phyloP scores from a whole-genome alignment of 2,797 vertebrate species.

The Varecia variegata region DNA sequence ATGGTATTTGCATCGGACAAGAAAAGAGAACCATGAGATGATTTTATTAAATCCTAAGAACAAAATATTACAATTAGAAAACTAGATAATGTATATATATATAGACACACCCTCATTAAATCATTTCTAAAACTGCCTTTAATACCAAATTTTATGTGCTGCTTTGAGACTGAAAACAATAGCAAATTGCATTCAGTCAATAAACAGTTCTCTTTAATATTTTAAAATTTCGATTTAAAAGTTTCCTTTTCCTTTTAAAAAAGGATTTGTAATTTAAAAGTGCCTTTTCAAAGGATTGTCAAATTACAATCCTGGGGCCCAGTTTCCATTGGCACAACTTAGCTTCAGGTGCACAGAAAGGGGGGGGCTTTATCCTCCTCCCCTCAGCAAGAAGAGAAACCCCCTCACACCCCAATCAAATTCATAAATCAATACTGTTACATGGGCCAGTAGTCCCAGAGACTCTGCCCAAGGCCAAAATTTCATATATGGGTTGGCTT shows the following conservation, averaged over 20 bases:
- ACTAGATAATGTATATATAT: not conserved
- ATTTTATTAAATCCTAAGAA: slow-evolving; percentile 66
- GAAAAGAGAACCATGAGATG: slow-evolving; percentile 31
- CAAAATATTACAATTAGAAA: slow-evolving; percentile 52
- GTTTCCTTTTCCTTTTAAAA: slow-evolving; percentile 45
- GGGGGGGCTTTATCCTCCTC: not conserved
- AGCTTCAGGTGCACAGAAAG: slow-evolving; percentile 64
- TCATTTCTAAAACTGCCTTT: slow-evolving; percentile 66
- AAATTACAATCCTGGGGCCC: slow-evolving; percentile 49
- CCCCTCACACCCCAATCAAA: slow-evolving; percentile 22
- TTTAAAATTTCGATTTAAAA: slow-evolving; percentile 54
- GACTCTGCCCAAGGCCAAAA: slow-evolving; percentile 49
- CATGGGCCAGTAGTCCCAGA: slow-evolving; percentile 6
- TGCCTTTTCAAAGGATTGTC: slow-evolving; percentile 72
- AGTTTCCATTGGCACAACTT: slow-evolving; percentile 68
- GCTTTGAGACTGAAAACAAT: slow-evolving; percentile 59
- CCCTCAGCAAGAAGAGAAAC: slow-evolving; percentile 58
- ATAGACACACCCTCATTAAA: slow-evolving; percentile 28
- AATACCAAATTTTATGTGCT: slow-evolving; percentile 65
- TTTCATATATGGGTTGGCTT: slow-evolving; percentile 56
- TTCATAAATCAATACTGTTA: slow-evolving; percentile 51
- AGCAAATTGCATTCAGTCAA: slow-evolving; percentile 39
- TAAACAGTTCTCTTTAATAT: slow-evolving; percentile 52
- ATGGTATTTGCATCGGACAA: slow-evolving; percentile 45
- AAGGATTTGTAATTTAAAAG: slow-evolving; percentile 73